Conservation (phyloP, 2,113 vertebrate species). For the Saccopteryx bilineata region DNA sequence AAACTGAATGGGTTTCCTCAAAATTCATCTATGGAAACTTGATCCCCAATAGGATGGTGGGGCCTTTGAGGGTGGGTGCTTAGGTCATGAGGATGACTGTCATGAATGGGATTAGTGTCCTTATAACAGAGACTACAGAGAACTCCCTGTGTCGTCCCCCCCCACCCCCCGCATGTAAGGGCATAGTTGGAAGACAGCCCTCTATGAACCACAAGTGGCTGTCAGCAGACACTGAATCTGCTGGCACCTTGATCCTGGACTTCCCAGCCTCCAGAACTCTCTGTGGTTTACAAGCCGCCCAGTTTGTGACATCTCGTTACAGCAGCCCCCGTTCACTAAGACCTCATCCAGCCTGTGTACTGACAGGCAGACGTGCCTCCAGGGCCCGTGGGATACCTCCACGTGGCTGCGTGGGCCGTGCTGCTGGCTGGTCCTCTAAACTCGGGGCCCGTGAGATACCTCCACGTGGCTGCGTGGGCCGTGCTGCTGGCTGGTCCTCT, state of each 20-base stretch:
- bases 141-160: background rate
- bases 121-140: background rate
- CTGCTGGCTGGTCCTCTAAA: background rate
- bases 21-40: background rate
- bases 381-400: background rate
- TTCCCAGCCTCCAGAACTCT: background rate
- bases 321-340: background rate
- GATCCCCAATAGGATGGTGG: background rate
- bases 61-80: background rate
- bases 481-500: background rate
- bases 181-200: background rate
- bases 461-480: background rate
- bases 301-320: background rate
- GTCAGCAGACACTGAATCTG: constrained; percentile 8
- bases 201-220: background rate
- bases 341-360: background rate
- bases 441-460: background rate
- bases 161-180: background rate
- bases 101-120: background rate
- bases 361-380: background rate
- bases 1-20: background rate
- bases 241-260: background rate
- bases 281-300: background rate
- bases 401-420: background rate
- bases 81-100: background rate